Base-by-base conservation (phyloP, 2,113 vertebrate species). In the Puma concolor region DNA sequence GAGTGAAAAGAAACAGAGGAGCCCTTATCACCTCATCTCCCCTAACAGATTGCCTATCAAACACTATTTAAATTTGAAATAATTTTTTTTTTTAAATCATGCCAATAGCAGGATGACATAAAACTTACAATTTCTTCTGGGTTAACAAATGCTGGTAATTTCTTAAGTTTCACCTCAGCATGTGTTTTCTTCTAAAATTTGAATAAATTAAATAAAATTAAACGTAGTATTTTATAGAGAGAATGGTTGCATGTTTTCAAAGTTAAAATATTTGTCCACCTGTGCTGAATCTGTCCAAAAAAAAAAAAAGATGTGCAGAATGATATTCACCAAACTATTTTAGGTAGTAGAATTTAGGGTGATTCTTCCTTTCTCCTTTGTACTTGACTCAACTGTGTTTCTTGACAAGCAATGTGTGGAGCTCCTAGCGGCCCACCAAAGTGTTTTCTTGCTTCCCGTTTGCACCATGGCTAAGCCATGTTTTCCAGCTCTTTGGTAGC, bases 151-250 rank as follows among this genome's bases (percentile, higher is more conserved):
- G 72, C 5, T 63, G 8, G 36, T 52, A 81, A 79, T 88, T 21
- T 38, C 25, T 76, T 93, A 64, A 76, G 31, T 88, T 95, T 85
- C 21, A 74, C 41, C 84, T 77, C 23, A 86, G 25, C 29, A 60
- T 81, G 87, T 54, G 69, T 92, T 92, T 92, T 66, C 25, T 86
- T 52, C 29, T 94, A 96, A 95, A 92, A 76, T 80, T 54, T 72
- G 63, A 93, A 52, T 48, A 72, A 83, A 94, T 83, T 64, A 94
- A 80, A 83, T 85, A 44, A 95, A 94, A 72, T 88, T 31, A 33
- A 92, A 74, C 52, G 4, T 4, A 33, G 41, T 64, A 92, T 86
- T 97, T 80, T n/a, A 81, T 36, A 23, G 3, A 71, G 57, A 81
- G 12, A 52, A 27, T 77, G 36, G 48, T 12, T 64, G 5, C 21